These are phyloP conservation scores for Micoletzkya japonica DNA, from an alignment of 2,888 invertebrate species.

Conservation along the genomic window DNA sequence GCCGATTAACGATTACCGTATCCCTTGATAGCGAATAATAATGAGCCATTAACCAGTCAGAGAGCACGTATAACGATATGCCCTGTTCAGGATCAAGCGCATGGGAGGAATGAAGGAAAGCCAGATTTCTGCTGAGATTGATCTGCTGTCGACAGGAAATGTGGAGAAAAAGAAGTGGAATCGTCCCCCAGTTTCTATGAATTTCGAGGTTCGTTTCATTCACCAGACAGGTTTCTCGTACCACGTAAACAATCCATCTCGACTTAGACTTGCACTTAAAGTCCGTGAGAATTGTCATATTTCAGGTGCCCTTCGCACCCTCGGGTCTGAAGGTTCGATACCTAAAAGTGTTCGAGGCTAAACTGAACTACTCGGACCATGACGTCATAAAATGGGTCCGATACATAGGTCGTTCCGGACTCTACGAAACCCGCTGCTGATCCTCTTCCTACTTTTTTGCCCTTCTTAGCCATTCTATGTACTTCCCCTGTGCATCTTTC, in stretches of 20 bases:
- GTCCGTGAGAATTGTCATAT: not conserved
- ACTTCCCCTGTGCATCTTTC: too few species aligned
- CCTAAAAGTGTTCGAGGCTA: slow-evolving; percentile 98
- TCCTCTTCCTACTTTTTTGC: not conserved
- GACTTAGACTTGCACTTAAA: not conserved
- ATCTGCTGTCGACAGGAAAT: slow-evolving; percentile 93
- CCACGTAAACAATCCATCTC: not conserved
- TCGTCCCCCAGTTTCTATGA: slow-evolving; percentile 98
- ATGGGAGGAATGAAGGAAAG: slow-evolving; percentile 92
- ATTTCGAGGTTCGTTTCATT: slow-evolving; percentile 78
- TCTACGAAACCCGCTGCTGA: slow-evolving; percentile 97
- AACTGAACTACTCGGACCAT: slow-evolving; percentile 98
- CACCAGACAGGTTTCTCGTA: not conserved
- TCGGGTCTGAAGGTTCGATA: slow-evolving; percentile 99
- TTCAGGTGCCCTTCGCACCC: slow-evolving; percentile 92
- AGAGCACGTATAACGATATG: not conserved
- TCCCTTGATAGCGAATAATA: too few species aligned
- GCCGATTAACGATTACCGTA: too few species aligned
- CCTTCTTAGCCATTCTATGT: not conserved
- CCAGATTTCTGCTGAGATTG: slow-evolving; percentile 97
- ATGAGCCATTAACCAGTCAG: too few species aligned
- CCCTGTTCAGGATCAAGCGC: slow-evolving; percentile 68
- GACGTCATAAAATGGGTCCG: slow-evolving; percentile 99
- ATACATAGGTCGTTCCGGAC: slow-evolving; percentile 96
- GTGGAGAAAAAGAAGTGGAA: slow-evolving; percentile 90